phyloP scores from a whole-genome alignment of 2,113 vertebrate species.

The Zingel zingel region DNA sequence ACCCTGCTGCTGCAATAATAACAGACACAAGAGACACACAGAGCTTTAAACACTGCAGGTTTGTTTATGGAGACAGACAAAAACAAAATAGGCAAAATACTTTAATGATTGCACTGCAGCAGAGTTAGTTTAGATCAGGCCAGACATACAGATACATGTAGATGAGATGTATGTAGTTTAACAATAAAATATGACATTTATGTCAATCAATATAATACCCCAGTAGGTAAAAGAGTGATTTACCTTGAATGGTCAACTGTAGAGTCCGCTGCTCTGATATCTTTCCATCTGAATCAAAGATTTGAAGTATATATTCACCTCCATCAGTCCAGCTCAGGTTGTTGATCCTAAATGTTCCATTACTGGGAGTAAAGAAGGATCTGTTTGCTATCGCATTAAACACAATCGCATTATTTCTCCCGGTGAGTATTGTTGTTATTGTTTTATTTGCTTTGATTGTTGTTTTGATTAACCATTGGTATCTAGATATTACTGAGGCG shows the following conservation, averaged over 20 bases:
- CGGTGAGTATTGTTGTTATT: rapidly evolving
- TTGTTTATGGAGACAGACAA: not conserved
- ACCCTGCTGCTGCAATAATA: rapidly evolving
- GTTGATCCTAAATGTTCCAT: slow-evolving; percentile 52
- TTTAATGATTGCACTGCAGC: not conserved
- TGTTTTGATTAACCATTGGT: rapidly evolving
- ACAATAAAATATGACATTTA: not conserved
- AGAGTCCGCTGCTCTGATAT: rapidly evolving
- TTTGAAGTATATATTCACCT: slow-evolving; percentile 7
- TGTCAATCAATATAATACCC: rapidly evolving
- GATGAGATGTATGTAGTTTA: not conserved
- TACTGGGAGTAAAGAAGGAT: slow-evolving; percentile 11
- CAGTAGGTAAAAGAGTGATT: slow-evolving; percentile 25
- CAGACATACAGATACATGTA: not conserved
- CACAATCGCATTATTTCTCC: rapidly evolving
- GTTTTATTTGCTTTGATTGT: not conserved
- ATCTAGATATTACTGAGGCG: not conserved
- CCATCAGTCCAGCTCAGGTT: slow-evolving; percentile 32
- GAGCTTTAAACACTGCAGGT: not conserved
- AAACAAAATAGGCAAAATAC: rapidly evolving
- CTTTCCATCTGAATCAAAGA: rapidly evolving
- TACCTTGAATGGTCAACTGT: slow-evolving; percentile 50
- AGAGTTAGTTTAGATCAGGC: not conserved
- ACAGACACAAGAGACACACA: slow-evolving; percentile 27
- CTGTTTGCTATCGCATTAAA: rapidly evolving